phyloP scores from a whole-genome alignment of 1,140 invertebrate genomes.

The Ctenoplectra terminalis region DNA sequence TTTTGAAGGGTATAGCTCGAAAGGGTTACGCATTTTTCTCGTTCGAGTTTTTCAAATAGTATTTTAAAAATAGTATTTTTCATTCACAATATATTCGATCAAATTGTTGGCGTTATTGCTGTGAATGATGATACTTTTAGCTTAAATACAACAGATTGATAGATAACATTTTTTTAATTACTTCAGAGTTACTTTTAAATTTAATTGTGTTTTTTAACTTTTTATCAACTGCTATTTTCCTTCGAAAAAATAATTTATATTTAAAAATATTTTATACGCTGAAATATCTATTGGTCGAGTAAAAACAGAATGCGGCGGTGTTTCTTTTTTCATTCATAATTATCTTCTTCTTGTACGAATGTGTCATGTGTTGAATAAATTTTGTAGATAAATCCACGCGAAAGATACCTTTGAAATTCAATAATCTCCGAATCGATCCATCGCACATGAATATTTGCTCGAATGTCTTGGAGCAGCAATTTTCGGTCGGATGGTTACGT shows the following conservation, averaged over 20 bases:
- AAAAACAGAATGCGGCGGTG: too few relatives aligned
- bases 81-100: background rate
- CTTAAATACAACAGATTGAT: too few relatives aligned
- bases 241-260: too few relatives aligned
- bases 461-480: background rate
- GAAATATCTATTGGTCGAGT: too few relatives aligned
- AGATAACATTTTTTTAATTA: too few relatives aligned
- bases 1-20: conserved; percentile 7
- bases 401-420: background rate
- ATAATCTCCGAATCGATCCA: background rate
- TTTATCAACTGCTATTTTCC: too few relatives aligned
- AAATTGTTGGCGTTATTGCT: background rate
- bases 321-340: background rate
- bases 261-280: too few relatives aligned
- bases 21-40: background rate
- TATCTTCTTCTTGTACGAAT: background rate
- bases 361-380: background rate
- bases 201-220: too few relatives aligned
- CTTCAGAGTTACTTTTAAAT: too few relatives aligned
- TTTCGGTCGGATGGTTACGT: background rate
- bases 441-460: background rate
- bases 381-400: background rate
- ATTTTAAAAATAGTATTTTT: conserved; percentile 1
- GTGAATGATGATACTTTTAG: background rate
- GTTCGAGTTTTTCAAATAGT: background rate